A percentile compares a stretch with the other conserved stretches of the same genome.
Evolutionary conservation across 2,797 vertebrate species (phyloP).

Genomic region (Xiphophorus birchmanni): DNA sequence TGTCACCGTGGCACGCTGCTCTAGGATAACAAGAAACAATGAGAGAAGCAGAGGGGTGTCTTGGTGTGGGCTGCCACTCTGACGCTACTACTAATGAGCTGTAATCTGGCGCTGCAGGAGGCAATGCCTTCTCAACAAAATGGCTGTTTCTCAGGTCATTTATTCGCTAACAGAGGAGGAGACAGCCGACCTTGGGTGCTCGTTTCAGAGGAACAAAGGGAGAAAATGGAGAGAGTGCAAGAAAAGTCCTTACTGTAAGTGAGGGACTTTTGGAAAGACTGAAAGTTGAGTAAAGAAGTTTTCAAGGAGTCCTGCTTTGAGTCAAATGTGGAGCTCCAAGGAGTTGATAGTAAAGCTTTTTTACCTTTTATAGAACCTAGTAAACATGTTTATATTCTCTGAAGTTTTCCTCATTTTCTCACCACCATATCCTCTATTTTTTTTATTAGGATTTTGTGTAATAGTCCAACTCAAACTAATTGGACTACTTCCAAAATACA

Average conservation of each 20-base stretch:
- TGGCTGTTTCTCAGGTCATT: slow-evolving; percentile 55
- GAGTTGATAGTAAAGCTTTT: background rate
- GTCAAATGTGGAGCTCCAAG: slow-evolving; percentile 7
- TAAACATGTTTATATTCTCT: background rate
- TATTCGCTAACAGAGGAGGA: slow-evolving; percentile 52
- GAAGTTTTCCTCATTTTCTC: background rate
- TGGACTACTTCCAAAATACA: background rate
- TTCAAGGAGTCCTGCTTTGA: slow-evolving; percentile 15
- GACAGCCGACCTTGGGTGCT: slow-evolving; percentile 42
- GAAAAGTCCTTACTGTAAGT: slow-evolving; percentile 12
- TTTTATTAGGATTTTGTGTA: background rate
- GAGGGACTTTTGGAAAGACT: slow-evolving; percentile 8
- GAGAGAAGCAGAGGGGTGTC: slow-evolving; percentile 63
- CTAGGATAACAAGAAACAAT: slow-evolving; percentile 60
- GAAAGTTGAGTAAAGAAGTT: slow-evolving; percentile 18
- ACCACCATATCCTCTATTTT: background rate
- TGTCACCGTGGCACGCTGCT: slow-evolving; percentile 36
- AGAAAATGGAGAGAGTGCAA: slow-evolving; percentile 23
- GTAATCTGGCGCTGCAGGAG: slow-evolving; percentile 77
- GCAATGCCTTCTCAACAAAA: slow-evolving; percentile 65
- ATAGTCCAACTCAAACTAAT: background rate
- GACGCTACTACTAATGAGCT: slow-evolving; percentile 75
- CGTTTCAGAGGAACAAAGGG: slow-evolving; percentile 52
- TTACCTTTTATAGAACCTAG: slow-evolving; percentile 9
- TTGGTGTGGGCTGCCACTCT: slow-evolving; percentile 58